These are phyloP conservation scores for Vanessa tameamea DNA, from an alignment of 1,140 invertebrate species.

Conservation along the genomic window DNA sequence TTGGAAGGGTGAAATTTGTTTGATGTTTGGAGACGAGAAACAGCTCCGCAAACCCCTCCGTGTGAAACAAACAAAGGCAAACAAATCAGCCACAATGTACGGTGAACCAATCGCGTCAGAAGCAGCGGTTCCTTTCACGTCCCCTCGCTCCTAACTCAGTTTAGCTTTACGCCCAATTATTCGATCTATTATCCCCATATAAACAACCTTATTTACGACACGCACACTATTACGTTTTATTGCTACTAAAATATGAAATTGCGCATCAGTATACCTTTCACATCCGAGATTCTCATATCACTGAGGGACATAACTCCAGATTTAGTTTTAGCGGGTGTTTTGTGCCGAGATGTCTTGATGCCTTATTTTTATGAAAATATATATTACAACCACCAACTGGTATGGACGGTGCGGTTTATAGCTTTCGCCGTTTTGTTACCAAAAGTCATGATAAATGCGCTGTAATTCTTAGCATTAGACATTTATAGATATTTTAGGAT, in stretches of 20 bases:
- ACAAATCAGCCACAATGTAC: slow-evolving; percentile 48
- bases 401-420: slow-evolving; percentile 62
- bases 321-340: slow-evolving; percentile 66
- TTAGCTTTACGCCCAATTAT: slow-evolving; percentile 71
- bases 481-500: slow-evolving; percentile 18
- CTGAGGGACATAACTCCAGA: slow-evolving; percentile 60
- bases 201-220: slow-evolving; percentile 68
- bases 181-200: slow-evolving; percentile 66
- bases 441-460: slow-evolving; percentile 32
- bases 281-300: slow-evolving; percentile 61
- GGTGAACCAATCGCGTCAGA: slow-evolving; percentile 44
- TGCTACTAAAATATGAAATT: slow-evolving; percentile 73
- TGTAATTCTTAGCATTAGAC: slow-evolving; percentile 20
- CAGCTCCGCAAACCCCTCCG: slow-evolving; percentile 29
- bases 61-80: slow-evolving; percentile 41
- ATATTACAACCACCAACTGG: slow-evolving; percentile 40
- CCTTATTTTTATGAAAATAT: slow-evolving; percentile 67
- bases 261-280: slow-evolving; percentile 72
- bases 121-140: slow-evolving; percentile 47
- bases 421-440: slow-evolving; percentile 58
- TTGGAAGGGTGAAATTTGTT: too few relatives aligned
- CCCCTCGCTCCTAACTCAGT: slow-evolving; percentile 37
- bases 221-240: slow-evolving; percentile 64
- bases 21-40: not conserved
- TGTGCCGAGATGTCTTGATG: slow-evolving; percentile 54